phyloP scores from a whole-genome alignment of 2,797 vertebrate species.

The Neoniphon sammara region DNA sequence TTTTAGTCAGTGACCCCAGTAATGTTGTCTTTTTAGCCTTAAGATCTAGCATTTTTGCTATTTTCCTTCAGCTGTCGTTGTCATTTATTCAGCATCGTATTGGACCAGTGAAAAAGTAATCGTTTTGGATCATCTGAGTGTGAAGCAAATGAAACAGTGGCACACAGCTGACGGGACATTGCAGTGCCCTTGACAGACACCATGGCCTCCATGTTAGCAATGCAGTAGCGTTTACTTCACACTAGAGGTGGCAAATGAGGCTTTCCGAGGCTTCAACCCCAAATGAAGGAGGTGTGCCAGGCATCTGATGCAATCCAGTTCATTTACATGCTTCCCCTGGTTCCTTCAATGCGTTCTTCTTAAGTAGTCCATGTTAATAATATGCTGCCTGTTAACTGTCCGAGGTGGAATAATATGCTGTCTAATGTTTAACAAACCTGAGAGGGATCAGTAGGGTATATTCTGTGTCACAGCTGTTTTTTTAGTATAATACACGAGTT shows the following conservation, averaged over 20 bases:
- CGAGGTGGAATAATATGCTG: background rate
- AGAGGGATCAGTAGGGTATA: background rate
- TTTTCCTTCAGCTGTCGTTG: background rate
- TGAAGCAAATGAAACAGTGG: background rate
- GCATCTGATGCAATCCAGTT: background rate
- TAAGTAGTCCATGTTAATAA: background rate
- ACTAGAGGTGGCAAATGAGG: background rate
- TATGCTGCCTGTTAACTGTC: background rate
- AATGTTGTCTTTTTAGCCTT: background rate
- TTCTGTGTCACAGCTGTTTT: background rate
- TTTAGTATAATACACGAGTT: no score
- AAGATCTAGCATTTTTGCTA: background rate
- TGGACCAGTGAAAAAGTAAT: background rate
- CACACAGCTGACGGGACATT: background rate
- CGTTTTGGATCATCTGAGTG: background rate
- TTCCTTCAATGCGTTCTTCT: background rate
- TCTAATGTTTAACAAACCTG: background rate
- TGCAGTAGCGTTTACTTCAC: background rate
- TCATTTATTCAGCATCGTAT: background rate
- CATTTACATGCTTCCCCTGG: background rate
- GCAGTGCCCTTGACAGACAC: background rate
- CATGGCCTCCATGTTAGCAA: background rate
- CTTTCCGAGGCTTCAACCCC: constrained; percentile 10
- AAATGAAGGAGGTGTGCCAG: background rate
- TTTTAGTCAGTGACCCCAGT: background rate